These are phyloP conservation scores for Brenthis daphne DNA, from an alignment of 2,888 invertebrate species.

Conservation along the genomic window DNA sequence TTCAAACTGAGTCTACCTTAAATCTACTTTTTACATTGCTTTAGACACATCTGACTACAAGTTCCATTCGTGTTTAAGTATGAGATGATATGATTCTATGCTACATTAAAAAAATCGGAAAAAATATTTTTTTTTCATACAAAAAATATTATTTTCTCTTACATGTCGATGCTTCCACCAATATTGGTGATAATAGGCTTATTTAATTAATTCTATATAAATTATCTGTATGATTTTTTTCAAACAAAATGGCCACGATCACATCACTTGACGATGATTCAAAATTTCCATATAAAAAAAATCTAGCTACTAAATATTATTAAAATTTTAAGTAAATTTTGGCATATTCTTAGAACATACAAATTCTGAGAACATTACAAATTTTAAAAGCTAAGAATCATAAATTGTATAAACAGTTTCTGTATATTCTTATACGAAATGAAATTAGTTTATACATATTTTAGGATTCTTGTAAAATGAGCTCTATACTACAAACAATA, in stretches of 20 bases:
- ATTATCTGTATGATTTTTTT: constrained; percentile 29
- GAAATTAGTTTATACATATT: not conserved
- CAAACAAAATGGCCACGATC: constrained; percentile 48
- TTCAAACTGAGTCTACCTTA: not conserved
- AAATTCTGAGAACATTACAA: constrained; percentile 4
- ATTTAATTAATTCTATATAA: constrained; percentile 15
- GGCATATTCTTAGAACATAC: constrained; percentile 3
- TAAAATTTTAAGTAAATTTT: not conserved
- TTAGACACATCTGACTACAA: constrained; percentile 7
- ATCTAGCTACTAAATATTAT: constrained; percentile 31
- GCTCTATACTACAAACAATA: constrained; percentile 12
- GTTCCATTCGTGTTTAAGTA: constrained; percentile 5
- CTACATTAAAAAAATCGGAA: constrained; percentile 9
- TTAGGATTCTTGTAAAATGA: constrained; percentile 2
- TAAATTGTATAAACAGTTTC: too few relatives aligned
- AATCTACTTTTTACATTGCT: constrained; percentile 5
- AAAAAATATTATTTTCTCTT: not conserved
- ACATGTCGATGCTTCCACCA: constrained; percentile 38
- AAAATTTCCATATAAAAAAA: constrained; percentile 22
- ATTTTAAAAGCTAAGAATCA: not conserved
- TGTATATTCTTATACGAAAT: not conserved
- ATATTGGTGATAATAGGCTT: constrained; percentile 12
- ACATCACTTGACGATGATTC: constrained; percentile 50
- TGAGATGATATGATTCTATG: constrained; percentile 15
- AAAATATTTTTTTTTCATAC: not conserved